phyloP scores from a whole-genome alignment of 2,797 vertebrate genomes.

The Pangasius macronema region DNA sequence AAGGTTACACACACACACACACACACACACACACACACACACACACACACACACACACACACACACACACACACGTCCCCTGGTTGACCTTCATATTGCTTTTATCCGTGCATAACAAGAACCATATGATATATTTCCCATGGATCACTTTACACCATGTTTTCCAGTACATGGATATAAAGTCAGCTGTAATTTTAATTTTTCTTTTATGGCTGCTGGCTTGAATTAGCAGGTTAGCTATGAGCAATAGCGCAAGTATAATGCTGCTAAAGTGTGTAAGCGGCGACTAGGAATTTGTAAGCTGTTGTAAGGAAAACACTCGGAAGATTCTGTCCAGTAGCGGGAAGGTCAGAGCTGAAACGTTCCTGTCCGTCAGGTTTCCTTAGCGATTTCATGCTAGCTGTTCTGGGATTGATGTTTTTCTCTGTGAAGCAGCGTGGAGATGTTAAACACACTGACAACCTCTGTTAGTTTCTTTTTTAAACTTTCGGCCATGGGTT shows the following conservation, averaged over 20 bases:
- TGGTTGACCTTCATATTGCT: constrained; percentile 5
- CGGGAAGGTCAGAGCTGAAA: too few relatives aligned
- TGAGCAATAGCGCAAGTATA: background rate
- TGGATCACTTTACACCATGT: background rate
- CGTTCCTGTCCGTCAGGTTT: background rate
- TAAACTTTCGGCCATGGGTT: background rate
- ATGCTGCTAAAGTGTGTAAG: background rate
- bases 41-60: constrained; percentile 17
- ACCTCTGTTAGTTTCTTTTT: background rate
- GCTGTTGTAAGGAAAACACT: background rate
- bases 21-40: constrained; percentile 23
- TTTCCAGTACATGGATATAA: background rate
- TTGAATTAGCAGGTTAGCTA: background rate
- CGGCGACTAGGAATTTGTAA: too few relatives aligned
- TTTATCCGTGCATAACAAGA: background rate
- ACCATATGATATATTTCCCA: background rate
- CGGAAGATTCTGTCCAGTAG: background rate
- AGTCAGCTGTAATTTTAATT: background rate
- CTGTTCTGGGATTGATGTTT: background rate
- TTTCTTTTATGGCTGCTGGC: too few relatives aligned
- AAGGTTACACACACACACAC: constrained; percentile 26
- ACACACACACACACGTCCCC: constrained; percentile 10
- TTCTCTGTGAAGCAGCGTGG: background rate
- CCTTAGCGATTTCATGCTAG: background rate
- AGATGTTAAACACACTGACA: background rate